phyloP scores from a whole-genome alignment of 1,140 invertebrate genomes.

The Trichonephila clavipes region DNA sequence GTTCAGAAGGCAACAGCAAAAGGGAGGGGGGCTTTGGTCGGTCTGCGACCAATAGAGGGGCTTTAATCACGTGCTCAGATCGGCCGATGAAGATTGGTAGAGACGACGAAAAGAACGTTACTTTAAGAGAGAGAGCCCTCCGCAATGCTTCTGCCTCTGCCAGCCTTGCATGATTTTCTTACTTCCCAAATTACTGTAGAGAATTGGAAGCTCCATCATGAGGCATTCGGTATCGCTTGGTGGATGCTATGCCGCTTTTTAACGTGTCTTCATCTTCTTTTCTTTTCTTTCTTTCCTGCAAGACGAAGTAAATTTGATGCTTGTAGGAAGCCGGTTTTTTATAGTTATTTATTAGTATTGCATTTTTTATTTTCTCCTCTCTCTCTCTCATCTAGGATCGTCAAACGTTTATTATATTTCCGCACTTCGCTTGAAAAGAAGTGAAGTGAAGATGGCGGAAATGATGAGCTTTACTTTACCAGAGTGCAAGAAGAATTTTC shows the following conservation, averaged over 20 bases:
- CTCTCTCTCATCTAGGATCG: neutral
- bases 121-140: constrained; percentile 21
- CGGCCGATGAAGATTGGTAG: constrained; percentile 71
- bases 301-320: neutral
- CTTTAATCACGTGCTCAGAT: constrained; percentile 73
- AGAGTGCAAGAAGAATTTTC: too few species aligned
- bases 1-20: neutral
- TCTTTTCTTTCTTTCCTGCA: neutral
- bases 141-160: neutral
- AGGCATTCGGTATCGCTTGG: constrained; percentile 27
- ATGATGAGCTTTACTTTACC: too few species aligned
- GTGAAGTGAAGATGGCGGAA: too few species aligned
- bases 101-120: constrained; percentile 48
- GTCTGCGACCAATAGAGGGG: constrained; percentile 69
- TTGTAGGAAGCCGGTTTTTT: neutral
- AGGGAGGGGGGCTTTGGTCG: constrained; percentile 48
- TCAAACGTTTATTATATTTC: neutral
- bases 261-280: neutral
- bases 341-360: too few species aligned
- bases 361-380: neutral
- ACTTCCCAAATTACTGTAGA: constrained; percentile 54
- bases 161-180: constrained; percentile 65
- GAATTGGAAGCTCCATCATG: constrained; percentile 21
- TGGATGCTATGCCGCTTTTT: constrained; percentile 33
- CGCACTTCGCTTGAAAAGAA: too few species aligned